Percentiles rank a stretch among this genome's conserved stretches.
These are phyloP conservation scores for Phalloptychus januarius DNA, from an alignment of 2,797 vertebrate species.

Conservation along the genomic window DNA sequence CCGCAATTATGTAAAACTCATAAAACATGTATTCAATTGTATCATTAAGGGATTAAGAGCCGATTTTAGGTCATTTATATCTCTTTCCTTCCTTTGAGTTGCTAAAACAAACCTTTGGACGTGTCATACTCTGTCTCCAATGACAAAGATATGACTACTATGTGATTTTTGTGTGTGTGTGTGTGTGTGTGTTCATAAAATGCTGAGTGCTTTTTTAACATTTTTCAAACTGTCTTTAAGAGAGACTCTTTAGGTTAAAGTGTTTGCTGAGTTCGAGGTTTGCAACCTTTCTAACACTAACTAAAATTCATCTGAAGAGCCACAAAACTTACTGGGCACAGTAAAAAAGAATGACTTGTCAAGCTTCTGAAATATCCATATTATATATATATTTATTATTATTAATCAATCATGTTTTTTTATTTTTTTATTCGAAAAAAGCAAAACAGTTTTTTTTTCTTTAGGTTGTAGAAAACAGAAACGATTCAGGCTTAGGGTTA, in stretches of 20 bases:
- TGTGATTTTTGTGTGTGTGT: not conserved
- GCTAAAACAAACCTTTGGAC: not conserved
- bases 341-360: not conserved
- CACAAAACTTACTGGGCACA: not conserved
- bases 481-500: not conserved
- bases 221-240: not conserved
- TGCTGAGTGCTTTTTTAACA: not conserved
- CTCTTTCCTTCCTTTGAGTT: not conserved
- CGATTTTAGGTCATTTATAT: not conserved
- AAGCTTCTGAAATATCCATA: not conserved
- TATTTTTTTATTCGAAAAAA: not conserved
- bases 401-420: not conserved
- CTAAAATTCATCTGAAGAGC: not conserved
- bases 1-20: not conserved
- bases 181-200: not conserved
- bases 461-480: not conserved
- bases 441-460: not conserved
- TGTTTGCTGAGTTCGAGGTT: not conserved
- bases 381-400: no score
- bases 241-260: not conserved
- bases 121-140: not conserved
- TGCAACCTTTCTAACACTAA: not conserved
- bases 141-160: not conserved
- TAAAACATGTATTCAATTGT: not conserved
- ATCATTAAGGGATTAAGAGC: not conserved